Evolutionary conservation across 2,113 vertebrate genomes (phyloP), one percentile per base, ranked within the genome.

Genomic region (Notiomystis cincta): DNA sequence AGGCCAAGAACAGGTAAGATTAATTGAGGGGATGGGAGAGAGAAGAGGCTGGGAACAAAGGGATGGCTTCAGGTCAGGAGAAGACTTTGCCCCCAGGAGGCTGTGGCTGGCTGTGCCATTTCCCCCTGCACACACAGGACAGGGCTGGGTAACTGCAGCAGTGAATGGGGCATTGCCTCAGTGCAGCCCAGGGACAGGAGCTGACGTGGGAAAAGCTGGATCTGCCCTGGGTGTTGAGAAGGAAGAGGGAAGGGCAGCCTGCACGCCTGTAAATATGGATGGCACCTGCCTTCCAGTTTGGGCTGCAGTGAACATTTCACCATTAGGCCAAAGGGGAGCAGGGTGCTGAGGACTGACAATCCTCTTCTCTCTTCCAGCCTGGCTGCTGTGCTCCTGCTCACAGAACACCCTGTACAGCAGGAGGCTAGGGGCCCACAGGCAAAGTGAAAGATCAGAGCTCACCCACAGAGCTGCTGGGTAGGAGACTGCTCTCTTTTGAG

Each of bases 221-320:
- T 45, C 60, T 87, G 61, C 70, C 50, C 53, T n/a, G 51, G 17
- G 21, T 30, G 8, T 21, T 88, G n/a, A 16, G 35, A 38, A 51
- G 35, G 38, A 58, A 51, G 35, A 60, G 67, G 33, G 35, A 62
- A 56, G 62, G 25, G 47, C 40, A 50, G 2, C 31, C 35, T 38
- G 33, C 33, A 13, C 25, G 64, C 6, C 13, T 37, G 31, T 2
- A n/a, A n/a, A n/a, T n/a, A 5, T 4, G 1, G 0, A 0, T 13
- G 44, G 69, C 48, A 60, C 27, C 30, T 60, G 40, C 48, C 28
- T 6, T 44, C 11, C 21, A 7, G 20, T 27, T 87, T 11, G n/a
- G 10, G 22, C 38, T 89, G 60, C 44, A 60, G 44, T 22, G 37
- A 60, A 13, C 1, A 2, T 47, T 90, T 79, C 44, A 10, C 18